These are phyloP conservation scores for Platygyra sinensis DNA, from an alignment of 64 coral and sea anemone species.

Conservation along the genomic window DNA sequence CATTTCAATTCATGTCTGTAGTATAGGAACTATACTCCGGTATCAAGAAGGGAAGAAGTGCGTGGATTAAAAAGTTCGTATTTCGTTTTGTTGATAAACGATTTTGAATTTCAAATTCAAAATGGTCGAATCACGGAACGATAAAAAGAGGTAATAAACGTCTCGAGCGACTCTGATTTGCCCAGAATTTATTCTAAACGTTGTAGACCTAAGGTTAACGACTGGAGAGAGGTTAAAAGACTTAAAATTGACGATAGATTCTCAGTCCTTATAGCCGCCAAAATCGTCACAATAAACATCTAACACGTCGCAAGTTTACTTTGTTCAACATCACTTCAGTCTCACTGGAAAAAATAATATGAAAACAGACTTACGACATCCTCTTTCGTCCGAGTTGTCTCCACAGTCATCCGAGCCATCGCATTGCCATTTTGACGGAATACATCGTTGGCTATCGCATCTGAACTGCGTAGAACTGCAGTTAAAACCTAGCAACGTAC, in stretches of 20 bases:
- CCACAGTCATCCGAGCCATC: constrained; percentile 85
- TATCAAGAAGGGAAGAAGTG: not conserved
- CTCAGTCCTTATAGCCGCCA: not conserved
- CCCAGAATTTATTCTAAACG: not conserved
- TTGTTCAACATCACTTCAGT: not conserved
- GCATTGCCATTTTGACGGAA: constrained; percentile 58
- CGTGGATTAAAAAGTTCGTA: not conserved
- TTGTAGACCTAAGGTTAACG: not conserved
- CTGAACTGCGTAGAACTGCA: constrained; percentile 70
- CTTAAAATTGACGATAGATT: too few species aligned
- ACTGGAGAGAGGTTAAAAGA: too few species aligned
- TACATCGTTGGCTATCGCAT: constrained; percentile 74
- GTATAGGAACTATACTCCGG: not conserved
- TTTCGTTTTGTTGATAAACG: not conserved
- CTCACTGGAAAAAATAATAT: not conserved
- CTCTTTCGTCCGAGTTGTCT: constrained; percentile 83
- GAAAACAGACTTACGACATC: constrained; percentile 63
- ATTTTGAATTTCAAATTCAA: constrained; percentile 26
- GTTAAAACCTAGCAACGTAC: constrained; percentile 44
- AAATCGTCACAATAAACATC: not conserved
- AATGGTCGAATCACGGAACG: not conserved
- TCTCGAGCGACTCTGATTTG: not conserved
- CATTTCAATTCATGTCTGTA: not conserved
- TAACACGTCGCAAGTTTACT: not conserved
- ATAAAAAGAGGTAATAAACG: not conserved